Percentiles rank a stretch among this genome's conserved stretches.
Conservation (phyloP, 2,888 invertebrate genomes). For the Drosophila aldrichi region DNA sequence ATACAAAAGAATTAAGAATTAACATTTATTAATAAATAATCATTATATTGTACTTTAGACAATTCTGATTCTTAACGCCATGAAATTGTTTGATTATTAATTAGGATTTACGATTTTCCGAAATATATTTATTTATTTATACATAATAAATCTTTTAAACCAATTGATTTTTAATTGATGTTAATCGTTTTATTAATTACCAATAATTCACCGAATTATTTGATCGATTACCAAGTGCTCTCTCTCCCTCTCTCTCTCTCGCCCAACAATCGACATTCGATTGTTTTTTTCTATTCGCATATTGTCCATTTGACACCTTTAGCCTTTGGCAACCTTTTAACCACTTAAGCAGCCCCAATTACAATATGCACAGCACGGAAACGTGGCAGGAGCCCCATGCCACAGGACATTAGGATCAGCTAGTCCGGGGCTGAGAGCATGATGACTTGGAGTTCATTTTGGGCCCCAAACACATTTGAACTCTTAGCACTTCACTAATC, state of each 20-base stretch:
- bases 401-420: slow-evolving; percentile 46
- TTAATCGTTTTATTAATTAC: neutral
- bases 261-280: slow-evolving; percentile 26
- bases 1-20: no score
- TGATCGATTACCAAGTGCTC: slow-evolving; percentile 6
- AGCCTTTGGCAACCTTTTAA: slow-evolving; percentile 21
- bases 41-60: no score
- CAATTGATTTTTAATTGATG: no score
- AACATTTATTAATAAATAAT: no score
- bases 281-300: neutral
- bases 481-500: slow-evolving; percentile 80
- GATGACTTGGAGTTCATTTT: slow-evolving; percentile 9
- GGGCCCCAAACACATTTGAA: slow-evolving; percentile 65
- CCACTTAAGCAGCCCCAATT: slow-evolving; percentile 42
- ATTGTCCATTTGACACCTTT: slow-evolving; percentile 20
- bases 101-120: no score
- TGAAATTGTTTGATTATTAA: no score
- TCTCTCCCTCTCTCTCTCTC: no score
- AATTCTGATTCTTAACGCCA: no score
- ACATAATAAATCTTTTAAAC: no score
- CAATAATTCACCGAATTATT: neutral
- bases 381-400: neutral
- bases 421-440: slow-evolving; percentile 7
- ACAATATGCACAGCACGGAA: slow-evolving; percentile 27
- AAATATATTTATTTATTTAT: no score